phyloP scores from a whole-genome alignment of 2,797 vertebrate genomes.

The Siniperca undulata region DNA sequence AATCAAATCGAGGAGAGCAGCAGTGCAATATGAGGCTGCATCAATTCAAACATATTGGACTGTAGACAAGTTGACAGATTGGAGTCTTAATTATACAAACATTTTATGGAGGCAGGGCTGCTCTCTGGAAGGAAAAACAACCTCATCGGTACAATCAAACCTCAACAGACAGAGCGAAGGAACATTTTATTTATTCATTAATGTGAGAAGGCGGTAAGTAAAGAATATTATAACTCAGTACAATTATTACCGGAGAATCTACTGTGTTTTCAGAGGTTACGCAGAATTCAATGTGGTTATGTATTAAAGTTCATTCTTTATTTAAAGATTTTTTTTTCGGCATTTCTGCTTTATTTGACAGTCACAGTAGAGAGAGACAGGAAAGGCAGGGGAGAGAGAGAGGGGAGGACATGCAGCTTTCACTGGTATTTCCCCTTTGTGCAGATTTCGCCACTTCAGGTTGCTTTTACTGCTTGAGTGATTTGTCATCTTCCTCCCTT shows the following conservation, averaged over 20 bases:
- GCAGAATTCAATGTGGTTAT: not conserved
- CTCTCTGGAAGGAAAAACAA: conserved; percentile 46
- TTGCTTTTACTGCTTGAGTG: not conserved
- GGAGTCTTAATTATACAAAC: conserved; percentile 65
- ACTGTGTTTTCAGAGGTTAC: not conserved
- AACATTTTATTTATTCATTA: conserved; percentile 30
- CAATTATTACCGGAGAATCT: not conserved
- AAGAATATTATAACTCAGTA: conserved; percentile 6
- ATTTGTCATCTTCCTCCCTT: not conserved
- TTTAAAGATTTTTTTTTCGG: too few relatives aligned
- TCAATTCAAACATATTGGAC: conserved; percentile 52
- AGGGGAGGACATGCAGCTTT: not conserved
- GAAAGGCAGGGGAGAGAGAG: too few relatives aligned
- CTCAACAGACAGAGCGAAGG: conserved; percentile 9
- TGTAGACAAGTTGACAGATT: conserved; percentile 56
- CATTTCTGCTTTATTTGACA: too few relatives aligned
- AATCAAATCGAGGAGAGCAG: conserved; percentile 41
- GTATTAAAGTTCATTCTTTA: not conserved
- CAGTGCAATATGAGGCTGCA: conserved; percentile 27
- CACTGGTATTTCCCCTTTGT: not conserved
- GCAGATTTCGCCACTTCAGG: not conserved
- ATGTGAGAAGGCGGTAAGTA: conserved; percentile 3
- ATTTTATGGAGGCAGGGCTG: conserved; percentile 42
- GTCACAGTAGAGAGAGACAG: too few relatives aligned
- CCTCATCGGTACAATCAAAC: conserved; percentile 51